Evolutionary conservation across 2,797 vertebrate genomes (phyloP).

Genomic region (Distichodus sexfasciatus): DNA sequence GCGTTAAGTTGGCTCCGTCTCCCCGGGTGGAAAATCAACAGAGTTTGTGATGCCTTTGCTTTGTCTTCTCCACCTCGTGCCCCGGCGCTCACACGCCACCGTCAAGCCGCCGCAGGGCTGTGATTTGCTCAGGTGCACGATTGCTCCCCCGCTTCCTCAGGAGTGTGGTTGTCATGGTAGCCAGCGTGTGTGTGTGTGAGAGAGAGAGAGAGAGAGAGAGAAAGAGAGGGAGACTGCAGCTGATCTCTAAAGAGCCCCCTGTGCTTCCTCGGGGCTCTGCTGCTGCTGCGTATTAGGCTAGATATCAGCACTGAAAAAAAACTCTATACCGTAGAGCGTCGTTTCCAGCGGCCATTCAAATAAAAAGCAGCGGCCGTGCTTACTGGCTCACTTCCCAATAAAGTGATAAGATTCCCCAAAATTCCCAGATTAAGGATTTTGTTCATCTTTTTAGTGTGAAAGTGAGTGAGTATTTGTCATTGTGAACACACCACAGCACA

Average conservation of each 20-base stretch:
- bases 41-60: slow-evolving; percentile 25
- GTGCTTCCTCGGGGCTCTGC: neutral
- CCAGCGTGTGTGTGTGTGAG: slow-evolving; percentile 15
- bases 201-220: neutral
- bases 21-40: neutral
- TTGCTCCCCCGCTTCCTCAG: slow-evolving; percentile 28
- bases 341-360: neutral
- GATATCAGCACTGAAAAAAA: too few species aligned
- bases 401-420: neutral
- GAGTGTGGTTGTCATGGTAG: slow-evolving; percentile 39
- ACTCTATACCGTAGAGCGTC: neutral
- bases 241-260: slow-evolving; percentile 22
- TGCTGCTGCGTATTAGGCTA: neutral
- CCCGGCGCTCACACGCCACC: neutral
- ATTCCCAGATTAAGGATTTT: too few species aligned
- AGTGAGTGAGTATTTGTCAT: too few species aligned
- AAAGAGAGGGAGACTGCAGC: neutral
- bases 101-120: slow-evolving; percentile 9
- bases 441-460: too few species aligned
- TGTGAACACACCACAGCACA: too few species aligned
- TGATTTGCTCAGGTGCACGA: slow-evolving; percentile 37
- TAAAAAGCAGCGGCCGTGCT: neutral
- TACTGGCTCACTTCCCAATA: neutral
- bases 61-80: slow-evolving; percentile 35
- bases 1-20: neutral